Conservation (phyloP, 2,888 invertebrate genomes). For the Mylabris sibirica region DNA sequence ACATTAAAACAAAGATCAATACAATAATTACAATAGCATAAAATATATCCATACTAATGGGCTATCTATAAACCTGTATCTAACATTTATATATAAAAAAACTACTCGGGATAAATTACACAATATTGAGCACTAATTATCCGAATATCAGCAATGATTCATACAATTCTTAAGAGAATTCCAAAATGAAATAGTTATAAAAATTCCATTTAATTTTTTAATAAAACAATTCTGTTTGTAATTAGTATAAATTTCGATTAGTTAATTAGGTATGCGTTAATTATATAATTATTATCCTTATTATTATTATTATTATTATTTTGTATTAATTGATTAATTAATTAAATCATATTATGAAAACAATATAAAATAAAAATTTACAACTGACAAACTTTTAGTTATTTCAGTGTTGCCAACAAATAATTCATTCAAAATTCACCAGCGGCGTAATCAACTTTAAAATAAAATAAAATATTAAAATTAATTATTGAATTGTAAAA, state of each 20-base stretch:
- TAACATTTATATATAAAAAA: constrained; percentile 13
- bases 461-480: neutral
- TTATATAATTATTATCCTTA: neutral
- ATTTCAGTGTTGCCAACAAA: constrained; percentile 1
- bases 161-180: constrained; percentile 12
- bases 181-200: neutral
- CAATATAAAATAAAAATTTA: neutral
- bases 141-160: constrained; percentile 12
- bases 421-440: no score
- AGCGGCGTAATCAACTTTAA: neutral
- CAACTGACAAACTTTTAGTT: neutral
- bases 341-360: neutral
- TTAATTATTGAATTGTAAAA: neutral
- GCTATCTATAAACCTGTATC: neutral
- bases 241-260: neutral
- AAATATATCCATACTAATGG: constrained; percentile 45
- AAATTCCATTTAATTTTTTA: no score
- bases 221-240: neutral
- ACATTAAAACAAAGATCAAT: constrained; percentile 48
- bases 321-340: neutral
- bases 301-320: neutral
- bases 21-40: constrained; percentile 45
- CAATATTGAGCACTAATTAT: constrained; percentile 3
- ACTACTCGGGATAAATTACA: neutral
- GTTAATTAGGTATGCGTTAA: no score